Conservation (phyloP, 2,888 invertebrate species). For the Caenorhabditis panamensis region DNA sequence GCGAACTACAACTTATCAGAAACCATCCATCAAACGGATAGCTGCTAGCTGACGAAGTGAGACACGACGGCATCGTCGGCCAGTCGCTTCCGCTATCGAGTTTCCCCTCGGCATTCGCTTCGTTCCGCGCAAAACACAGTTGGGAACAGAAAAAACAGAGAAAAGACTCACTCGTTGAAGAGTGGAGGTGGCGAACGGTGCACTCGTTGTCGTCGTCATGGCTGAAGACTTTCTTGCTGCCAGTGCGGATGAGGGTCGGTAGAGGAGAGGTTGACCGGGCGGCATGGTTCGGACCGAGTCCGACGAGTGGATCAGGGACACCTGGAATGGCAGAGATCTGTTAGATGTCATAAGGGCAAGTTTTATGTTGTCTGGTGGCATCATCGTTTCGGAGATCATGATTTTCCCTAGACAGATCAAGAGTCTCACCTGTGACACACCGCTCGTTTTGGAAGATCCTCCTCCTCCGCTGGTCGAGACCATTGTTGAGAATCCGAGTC, state of each 20-base stretch:
- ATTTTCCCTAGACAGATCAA: neutral
- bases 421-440: conserved; percentile 39
- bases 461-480: conserved; percentile 54
- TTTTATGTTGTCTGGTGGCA: too few species aligned
- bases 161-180: conserved; percentile 34
- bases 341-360: neutral
- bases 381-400: too few species aligned
- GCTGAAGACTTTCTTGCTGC: conserved; percentile 24
- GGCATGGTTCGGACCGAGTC: conserved; percentile 54
- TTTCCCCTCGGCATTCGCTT: conserved; percentile 18
- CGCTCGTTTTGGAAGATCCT: conserved; percentile 26
- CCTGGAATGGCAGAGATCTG: conserved; percentile 36
- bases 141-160: neutral
- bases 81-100: conserved; percentile 44
- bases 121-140: conserved; percentile 26
- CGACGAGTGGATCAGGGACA: conserved; percentile 65
- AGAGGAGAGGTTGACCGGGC: conserved; percentile 9
- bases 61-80: conserved; percentile 3
- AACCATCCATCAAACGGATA: conserved; percentile 50
- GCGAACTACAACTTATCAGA: conserved; percentile 52
- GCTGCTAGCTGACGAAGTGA: conserved; percentile 15
- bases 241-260: conserved; percentile 42
- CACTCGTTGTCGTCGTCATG: conserved; percentile 18
- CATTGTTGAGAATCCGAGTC: conserved; percentile 47
- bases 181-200: conserved; percentile 24